A percentile compares a stretch with the other conserved stretches of the same genome.
phyloP scores from a whole-genome alignment of 2,113 vertebrate species.

The Nannospalax galili region DNA sequence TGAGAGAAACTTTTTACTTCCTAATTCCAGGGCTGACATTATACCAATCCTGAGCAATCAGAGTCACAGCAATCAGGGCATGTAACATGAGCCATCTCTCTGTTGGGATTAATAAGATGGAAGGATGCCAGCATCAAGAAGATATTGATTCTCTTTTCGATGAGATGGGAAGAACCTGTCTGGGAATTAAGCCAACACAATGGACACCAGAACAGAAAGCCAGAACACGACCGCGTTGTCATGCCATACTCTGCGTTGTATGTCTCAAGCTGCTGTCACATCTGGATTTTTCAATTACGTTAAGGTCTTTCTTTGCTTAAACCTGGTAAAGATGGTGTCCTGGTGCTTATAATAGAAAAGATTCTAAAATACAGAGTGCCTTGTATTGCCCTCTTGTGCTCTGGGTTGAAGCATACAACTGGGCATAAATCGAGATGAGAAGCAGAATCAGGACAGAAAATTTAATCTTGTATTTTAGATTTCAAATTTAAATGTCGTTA shows the following conservation, averaged over 20 bases:
- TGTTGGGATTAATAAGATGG: not conserved
- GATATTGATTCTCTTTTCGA: not conserved
- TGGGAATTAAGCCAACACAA: not conserved
- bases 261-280: not conserved
- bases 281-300: not conserved
- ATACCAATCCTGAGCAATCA: not conserved
- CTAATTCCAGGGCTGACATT: not conserved
- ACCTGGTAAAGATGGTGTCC: not conserved
- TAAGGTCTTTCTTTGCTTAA: not conserved
- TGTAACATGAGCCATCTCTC: not conserved
- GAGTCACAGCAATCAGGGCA: not conserved
- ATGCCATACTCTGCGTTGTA: not conserved
- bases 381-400: not conserved
- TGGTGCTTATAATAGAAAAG: not conserved
- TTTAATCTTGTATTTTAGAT: conserved; percentile 24
- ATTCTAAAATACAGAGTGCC: not conserved
- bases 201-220: not conserved
- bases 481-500: conserved; percentile 45
- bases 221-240: not conserved
- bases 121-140: not conserved
- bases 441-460: not conserved
- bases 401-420: not conserved
- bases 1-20: not conserved
- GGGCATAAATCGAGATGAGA: not conserved
- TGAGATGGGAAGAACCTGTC: not conserved